Base-by-base conservation (phyloP, 2,797 vertebrate species). In the Gobionotothen gibberifrons region DNA sequence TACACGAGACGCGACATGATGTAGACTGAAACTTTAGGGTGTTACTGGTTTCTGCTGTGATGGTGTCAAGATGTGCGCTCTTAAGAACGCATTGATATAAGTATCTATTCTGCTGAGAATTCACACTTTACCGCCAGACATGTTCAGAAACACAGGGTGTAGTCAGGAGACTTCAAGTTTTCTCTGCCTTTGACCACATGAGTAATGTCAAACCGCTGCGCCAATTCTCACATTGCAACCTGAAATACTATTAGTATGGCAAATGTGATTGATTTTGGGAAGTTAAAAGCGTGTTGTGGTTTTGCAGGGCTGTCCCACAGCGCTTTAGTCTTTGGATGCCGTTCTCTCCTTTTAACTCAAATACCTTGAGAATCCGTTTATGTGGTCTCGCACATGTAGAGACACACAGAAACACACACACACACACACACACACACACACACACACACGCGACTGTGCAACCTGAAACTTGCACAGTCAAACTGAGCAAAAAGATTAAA, bases 401-500 rank as follows among this genome's bases (percentile, higher is more conserved):
- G 29, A 26, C 53, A 49, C 43, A 9, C 64, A 56, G 59, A 26
- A 42, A 51, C 22, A 22, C 3, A 22, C 22, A 22, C 22, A 22
- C 22, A 22, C 22, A 22, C 22, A 26, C 58, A 49, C 43, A 9
- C 64, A 54, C 59, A 40, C 15, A 26, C 42, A 51, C 54, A 55
- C 53, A 46, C 40, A 49, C 44, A 60, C 74, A 40, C 36, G 39
- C 2, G 70, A 66, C 82, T 74, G 80, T 81, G 47, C 2, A 9
- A 84, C 32, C 40, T 84, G 86, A 91, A 89, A 91, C 82, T 81
- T 8, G 7, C 1, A 65, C 42, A 85, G 72, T 87, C 87, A 91
- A 83, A 65, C 29, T 12, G 56, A 70, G 72, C 40, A 48, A 59
- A 63, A 54, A 39, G 71, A 67, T 71, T 72, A 92, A 90, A 87